Base-by-base conservation (phyloP, 1,140 invertebrate genomes). In the Aphidius gifuensis region DNA sequence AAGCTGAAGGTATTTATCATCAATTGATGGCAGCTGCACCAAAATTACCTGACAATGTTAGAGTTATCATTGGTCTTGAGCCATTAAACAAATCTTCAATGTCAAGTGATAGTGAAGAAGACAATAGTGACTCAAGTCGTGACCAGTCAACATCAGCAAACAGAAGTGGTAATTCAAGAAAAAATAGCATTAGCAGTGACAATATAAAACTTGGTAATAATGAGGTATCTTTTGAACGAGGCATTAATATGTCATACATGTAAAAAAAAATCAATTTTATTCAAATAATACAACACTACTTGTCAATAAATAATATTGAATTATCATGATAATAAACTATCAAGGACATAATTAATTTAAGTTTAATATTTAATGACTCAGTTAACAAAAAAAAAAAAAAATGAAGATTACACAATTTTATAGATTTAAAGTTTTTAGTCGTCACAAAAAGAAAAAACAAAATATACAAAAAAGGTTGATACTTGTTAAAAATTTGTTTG, bases 1-100 rank as follows among this genome's bases (percentile, higher is more conserved):
- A 88, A 70, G 94, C 95, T 0, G 94, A 97, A 78, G 90, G 90
- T 9, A 95, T 98, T 66, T 97, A 90, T 75, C 78, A 89, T 68
- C 93, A 96, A 75, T 83, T 96, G 1, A 85, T 87, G 71, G 85
- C 85, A 42, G 84, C 88, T 0, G 85, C 85, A 6, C 51, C 68
- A 11, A 83, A 88, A 66, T 73, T 92, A 44, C 87, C 89, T 0
- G 86, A 90, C 68, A 81, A 85, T 21, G 84, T 92, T 47, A 80
- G 89, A 42, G 71, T 82, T 7, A 88, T 91, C 60, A 83, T 92
- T 46, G 90, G 89, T 0, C 74, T 91, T 4, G 80, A 83, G 21
- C 73, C 79, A 40, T 51, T 80, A 3, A 71, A 74, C 44, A 75
- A 68, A 53, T 51, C 66, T 5, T 40, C 59, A 8, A 62, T 65